These are phyloP conservation scores for Carcharodon carcharias DNA, from an alignment of 2,797 vertebrate species.

Conservation along the genomic window DNA sequence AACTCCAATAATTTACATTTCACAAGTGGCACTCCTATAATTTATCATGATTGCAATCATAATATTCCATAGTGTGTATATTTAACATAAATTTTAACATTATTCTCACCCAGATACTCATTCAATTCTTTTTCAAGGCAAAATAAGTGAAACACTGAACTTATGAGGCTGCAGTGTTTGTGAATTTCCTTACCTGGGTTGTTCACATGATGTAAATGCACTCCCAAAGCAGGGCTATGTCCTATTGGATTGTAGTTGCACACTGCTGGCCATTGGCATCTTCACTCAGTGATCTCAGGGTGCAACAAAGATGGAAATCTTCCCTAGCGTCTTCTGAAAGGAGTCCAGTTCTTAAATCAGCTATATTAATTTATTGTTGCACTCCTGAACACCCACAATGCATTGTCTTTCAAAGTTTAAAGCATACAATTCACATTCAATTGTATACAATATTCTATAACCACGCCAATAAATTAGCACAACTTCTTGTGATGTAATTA, in stretches of 20 bases:
- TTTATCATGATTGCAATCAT: not conserved
- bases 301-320: not conserved
- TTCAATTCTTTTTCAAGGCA: not conserved
- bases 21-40: not conserved
- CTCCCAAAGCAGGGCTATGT: not conserved
- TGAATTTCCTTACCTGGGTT: not conserved
- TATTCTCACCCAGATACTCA: not conserved
- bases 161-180: not conserved
- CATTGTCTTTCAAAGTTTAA: not conserved
- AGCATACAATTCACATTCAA: not conserved
- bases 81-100: not conserved
- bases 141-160: not conserved
- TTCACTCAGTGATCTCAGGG: not conserved
- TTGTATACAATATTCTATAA: not conserved
- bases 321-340: not conserved
- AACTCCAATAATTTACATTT: not conserved
- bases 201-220: not conserved
- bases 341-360: not conserved
- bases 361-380: not conserved
- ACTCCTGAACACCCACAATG: not conserved
- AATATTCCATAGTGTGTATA: not conserved
- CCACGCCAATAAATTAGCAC: not conserved
- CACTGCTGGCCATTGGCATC: not conserved
- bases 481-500: not conserved
- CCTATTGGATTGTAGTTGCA: not conserved